Base-by-base conservation (phyloP, 2,888 invertebrate genomes). In the Drosophila parthenogenetica region DNA sequence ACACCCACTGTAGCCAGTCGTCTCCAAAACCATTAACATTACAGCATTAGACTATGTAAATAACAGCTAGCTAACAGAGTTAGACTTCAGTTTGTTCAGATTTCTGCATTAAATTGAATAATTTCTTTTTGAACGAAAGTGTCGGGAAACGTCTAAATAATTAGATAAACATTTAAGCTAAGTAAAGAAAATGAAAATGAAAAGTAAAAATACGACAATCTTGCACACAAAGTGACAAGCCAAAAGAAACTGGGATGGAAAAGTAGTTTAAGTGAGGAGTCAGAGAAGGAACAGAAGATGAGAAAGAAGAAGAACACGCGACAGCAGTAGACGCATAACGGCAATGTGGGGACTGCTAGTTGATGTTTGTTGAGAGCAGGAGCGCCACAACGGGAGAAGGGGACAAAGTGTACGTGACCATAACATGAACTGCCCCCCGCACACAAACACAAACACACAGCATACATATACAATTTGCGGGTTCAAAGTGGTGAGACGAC, bases 161-260 rank as follows among this genome's bases (percentile, higher is more conserved):
- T 85, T 85, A 86, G 89, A 89, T 85, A 89, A 85, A 77, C 89
- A 85, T 88, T 89, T 74, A 73, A 85, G 85, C 69, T 69, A 54
- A 69, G 69, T 67, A 57, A 75, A 74, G 64, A 66, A 67, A 74
- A 73, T 13, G 35, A 35, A 35, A 35, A 35, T 5, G 64, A 51
- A 74, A 74, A 68, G 67, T 61, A 73, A 78, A 73, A 61, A 35
- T 63, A 60, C 51, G 49, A 49, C 53, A 63, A 35, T 39, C 55
- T 53, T 50, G 48, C 25, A 55, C 58, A 29, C 17, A 46, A 57
- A 66, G 40, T 61, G 58, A 65, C 42, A 67, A 60, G 46, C 29
- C 43, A 37, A 16, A 16, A 29, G 45, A 32, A 46, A 59, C 17
- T 39, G 58, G 43, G 58, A 22, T 48, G 49, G 8, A 37, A 43